Evolutionary conservation across 2,113 vertebrate genomes (phyloP).

Genomic region (Dryoscopus gambensis): DNA sequence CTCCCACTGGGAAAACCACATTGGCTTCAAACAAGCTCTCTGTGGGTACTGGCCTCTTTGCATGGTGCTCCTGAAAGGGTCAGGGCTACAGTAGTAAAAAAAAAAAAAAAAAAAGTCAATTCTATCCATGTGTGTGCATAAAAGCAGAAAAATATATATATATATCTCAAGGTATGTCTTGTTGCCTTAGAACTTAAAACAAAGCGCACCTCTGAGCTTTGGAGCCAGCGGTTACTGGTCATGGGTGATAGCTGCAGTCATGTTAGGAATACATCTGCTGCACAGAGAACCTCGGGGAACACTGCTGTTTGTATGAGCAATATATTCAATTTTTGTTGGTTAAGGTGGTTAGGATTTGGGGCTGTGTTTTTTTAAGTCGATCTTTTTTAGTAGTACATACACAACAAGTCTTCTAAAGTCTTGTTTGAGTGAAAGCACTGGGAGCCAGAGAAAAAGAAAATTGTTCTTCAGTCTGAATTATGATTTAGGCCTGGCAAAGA

Average conservation of each 20-base stretch:
- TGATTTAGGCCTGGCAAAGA: not conserved
- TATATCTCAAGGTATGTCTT: not conserved
- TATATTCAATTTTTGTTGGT: not conserved
- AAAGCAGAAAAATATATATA: not conserved
- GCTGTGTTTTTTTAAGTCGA: not conserved
- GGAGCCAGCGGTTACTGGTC: not conserved
- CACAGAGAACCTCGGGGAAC: not conserved
- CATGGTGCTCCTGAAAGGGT: not conserved
- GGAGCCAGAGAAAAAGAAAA: not conserved
- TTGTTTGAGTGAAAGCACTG: not conserved
- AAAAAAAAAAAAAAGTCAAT: not conserved
- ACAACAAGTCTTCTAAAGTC: not conserved
- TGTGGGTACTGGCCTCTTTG: not conserved
- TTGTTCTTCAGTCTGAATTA: not conserved
- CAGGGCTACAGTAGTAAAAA: not conserved
- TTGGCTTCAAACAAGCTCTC: slow-evolving; percentile 1
- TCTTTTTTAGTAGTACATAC: not conserved
- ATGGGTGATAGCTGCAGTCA: not conserved
- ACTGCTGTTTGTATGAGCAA: not conserved
- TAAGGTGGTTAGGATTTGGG: not conserved
- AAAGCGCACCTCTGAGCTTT: not conserved
- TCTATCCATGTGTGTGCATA: not conserved
- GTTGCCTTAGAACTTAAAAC: not conserved
- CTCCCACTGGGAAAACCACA: slow-evolving; percentile 29
- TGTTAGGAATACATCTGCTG: not conserved